Evolutionary conservation across 2,797 vertebrate genomes (phyloP).

Genomic region (Sebastes variabilis): DNA sequence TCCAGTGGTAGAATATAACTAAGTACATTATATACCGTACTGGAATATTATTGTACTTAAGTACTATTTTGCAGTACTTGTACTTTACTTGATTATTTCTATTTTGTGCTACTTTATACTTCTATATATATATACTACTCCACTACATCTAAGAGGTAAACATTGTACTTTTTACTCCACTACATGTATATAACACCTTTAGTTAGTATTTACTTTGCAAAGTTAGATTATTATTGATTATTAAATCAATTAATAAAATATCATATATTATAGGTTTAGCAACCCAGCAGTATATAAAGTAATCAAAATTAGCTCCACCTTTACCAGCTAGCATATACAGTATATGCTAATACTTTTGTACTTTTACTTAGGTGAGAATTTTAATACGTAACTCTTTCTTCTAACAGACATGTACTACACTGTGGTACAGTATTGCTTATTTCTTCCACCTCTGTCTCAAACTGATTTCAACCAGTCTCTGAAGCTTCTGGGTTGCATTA

Average conservation of each 20-base stretch:
- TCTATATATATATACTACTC: too few species aligned
- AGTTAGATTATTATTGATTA: too few species aligned
- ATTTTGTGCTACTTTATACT: too few species aligned
- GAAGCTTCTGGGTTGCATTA: not conserved
- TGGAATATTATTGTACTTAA: not conserved
- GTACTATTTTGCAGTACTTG: not conserved
- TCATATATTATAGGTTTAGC: not conserved
- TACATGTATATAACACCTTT: not conserved
- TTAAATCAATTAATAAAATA: not conserved
- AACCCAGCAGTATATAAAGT: not conserved
- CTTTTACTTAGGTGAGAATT: too few species aligned
- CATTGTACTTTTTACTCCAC: not conserved
- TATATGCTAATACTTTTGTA: too few species aligned
- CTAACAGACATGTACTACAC: not conserved
- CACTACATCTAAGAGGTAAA: not conserved
- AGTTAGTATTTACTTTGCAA: not conserved
- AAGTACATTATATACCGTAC: not conserved
- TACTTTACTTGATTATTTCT: not conserved
- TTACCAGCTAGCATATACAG: not conserved
- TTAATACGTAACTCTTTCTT: not conserved
- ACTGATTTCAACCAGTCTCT: not conserved
- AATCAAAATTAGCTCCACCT: not conserved
- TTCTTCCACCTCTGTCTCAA: not conserved
- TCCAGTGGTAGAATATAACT: not conserved
- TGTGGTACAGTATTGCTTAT: accelerated